A percentile compares a stretch with the other conserved stretches of the same genome.
These are phyloP conservation scores for Acronicta psi DNA, from an alignment of 2,888 invertebrate genomes.

Conservation along the genomic window DNA sequence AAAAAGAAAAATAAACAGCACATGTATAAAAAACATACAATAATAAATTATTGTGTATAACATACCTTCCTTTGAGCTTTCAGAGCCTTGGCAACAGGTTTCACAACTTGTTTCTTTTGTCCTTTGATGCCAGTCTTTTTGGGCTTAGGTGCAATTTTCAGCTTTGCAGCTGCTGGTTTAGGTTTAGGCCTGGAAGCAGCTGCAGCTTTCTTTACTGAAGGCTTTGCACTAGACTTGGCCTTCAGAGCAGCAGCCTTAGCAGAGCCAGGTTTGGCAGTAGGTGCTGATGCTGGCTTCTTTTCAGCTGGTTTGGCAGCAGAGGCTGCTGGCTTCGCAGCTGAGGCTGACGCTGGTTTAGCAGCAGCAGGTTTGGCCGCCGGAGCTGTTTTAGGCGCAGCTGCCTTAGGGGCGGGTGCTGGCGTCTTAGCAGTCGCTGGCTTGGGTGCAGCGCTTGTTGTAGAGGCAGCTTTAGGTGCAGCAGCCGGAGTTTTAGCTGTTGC, in stretches of 20 bases:
- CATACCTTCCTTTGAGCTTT: slow-evolving; percentile 95
- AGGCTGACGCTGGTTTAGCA: slow-evolving; percentile 83
- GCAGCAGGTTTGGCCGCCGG: slow-evolving; percentile 81
- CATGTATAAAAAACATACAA: no score
- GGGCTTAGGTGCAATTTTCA: slow-evolving; percentile 87
- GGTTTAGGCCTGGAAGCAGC: slow-evolving; percentile 85
- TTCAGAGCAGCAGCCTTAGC: slow-evolving; percentile 87
- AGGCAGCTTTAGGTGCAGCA: slow-evolving; percentile 81
- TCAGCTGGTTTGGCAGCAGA: slow-evolving; percentile 78
- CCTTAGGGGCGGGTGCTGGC: slow-evolving; percentile 82
- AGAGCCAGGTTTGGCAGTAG: slow-evolving; percentile 86
- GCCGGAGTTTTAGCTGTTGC: slow-evolving; percentile 82
- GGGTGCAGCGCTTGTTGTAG: slow-evolving; percentile 65
- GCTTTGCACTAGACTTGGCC: slow-evolving; percentile 85
- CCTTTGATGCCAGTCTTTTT: slow-evolving; percentile 89
- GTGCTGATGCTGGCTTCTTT: slow-evolving; percentile 78
- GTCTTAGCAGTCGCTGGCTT: slow-evolving; percentile 80
- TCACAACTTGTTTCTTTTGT: slow-evolving; percentile 85
- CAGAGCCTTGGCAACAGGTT: slow-evolving; percentile 93
- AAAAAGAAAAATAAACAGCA: no score
- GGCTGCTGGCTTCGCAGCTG: slow-evolving; percentile 82
- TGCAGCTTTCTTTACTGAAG: slow-evolving; percentile 86
- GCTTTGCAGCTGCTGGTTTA: slow-evolving; percentile 84
- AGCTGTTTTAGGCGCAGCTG: slow-evolving; percentile 77
- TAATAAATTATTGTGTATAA: not conserved